Evolutionary conservation across 2,797 vertebrate genomes (phyloP), one percentile per base, ranked within the genome.

Genomic region (Petrocephalus schoutedeni): DNA sequence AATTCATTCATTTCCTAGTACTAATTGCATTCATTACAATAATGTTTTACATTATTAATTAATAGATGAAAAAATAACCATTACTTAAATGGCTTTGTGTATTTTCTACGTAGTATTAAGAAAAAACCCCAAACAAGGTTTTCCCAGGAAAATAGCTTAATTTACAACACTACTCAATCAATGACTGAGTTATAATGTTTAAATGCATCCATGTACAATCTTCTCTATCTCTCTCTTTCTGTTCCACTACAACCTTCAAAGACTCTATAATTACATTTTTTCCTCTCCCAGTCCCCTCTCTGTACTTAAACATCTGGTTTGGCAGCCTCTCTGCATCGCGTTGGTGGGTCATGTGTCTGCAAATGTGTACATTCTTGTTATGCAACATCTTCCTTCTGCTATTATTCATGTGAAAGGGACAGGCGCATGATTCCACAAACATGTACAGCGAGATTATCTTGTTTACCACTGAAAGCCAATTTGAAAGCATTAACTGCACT

Each of bases 251-350:
- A 16, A 28, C 49, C n/a, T 85, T 12, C 4, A 84, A 54, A 54
- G 2, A 54, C 49, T 28, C 45, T 23, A 84, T 23, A 56, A 77
- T 77, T 23, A 84, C 16, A 67, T 19, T 41, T 45, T 85, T 23
- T 77, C 61, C 4, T 36, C 54, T 4, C n/a, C 32, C 36, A 58
- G 14, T 14, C 8, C 32, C 19, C 32, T 49, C 32, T 57, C 71
- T 58, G 36, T 14, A 23, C n/a, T 87, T n/a, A 58, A 59, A 87
- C 71, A 80, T 82, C 87, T 87, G 87, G 32, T 58, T 59, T 58
- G 14, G n/a, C 36, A 41, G 3, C 10, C 1, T 67, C 74, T 3
- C 28, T 4, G 12, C n/a, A 36, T 57, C 64, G 1, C 8, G 61
- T 57, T 16, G 28, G 14, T 36, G 54, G n/a, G 21, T 82, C 87